Base-by-base conservation (phyloP, 1,140 invertebrate species). In the Scylla paramamosain region DNA sequence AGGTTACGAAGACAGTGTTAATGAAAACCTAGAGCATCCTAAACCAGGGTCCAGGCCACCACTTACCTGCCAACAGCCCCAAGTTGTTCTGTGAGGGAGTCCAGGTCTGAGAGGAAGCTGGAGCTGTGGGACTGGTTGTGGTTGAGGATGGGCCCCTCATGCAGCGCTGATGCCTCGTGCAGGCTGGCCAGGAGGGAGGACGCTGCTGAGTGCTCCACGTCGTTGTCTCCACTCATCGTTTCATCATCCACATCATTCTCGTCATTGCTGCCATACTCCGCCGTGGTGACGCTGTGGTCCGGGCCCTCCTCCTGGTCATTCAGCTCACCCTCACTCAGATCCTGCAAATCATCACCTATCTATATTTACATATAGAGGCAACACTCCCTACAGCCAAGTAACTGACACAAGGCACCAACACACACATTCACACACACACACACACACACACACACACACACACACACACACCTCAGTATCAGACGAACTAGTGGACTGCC, bases 161-260 rank as follows among this genome's bases (percentile, higher is more conserved):
- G 96, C 1, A 91, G 83, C 77, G 96, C 90, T 6, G 93, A 31
- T 6, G 91, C 67, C 32, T 95, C 94, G 92, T 96, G 67, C 67
- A 94, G 91, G 89, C 96, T 94, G 39, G 96, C 92, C 48, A 97
- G 95, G 32, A 97, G 93, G 39, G 96, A 96, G 95, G 97, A 97
- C 7, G 97, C 96, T 96, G 97, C 97, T 31, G 97, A 97, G 93
- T 97, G 97, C 96, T 98, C 98, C 7, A 98, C 97, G 96, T 98
- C 98, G 97, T 98, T 98, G 96, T 98, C 98, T 95, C 98, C 98
- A 96, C 98, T 98, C 98, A 98, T 98, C 2, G 98, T 98, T 97
- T 98, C 98, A 96, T 98, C 98, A 96, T 98, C 98, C 4, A 98
- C 98, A 96, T 98, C 98, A 97, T 98, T 98, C 96, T 98, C 98